Base-by-base conservation (phyloP, 64 coral and sea anemone genomes). In the Trachythela sp. region DNA sequence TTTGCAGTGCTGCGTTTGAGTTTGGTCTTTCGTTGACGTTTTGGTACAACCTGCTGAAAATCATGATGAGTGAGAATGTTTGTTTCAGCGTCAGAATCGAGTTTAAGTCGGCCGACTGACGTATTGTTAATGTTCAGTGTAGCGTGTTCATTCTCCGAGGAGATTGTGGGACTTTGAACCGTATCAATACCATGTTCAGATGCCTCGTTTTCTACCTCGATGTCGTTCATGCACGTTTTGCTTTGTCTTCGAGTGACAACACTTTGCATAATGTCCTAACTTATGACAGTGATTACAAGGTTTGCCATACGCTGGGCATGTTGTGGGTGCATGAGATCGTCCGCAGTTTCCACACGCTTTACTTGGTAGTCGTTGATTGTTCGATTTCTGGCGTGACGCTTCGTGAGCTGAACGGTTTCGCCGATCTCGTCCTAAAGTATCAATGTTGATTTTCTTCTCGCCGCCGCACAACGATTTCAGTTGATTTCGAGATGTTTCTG, bases 401-500 rank as follows among this genome's bases (percentile, higher is more conserved):
- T 71, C 40, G 5, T 70, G 64, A 9, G 7, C 24, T 6, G 8
- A 32, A 22, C 64, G 18, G 64, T 22, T 32, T 70, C 64, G 18
- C 24, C 85, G 30, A 70, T 70, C 64, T 70, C 30, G 64, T 70
- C 64, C 8, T 70, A 70, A 5, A 70, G 64, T 32, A 32, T 87
- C 90, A 40, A 87, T 42, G 71, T 92, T 90, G 0, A 31, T 24
- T 56, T 38, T 22, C 36, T 90, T 90, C 27, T n/a, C n/a, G 9
- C 77, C 77, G 30, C 20, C 24, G 26, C 83, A 34, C 14, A 84
- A 54, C 20, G 32, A 39, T 31, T 84, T 90, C 1, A 90, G 45
- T 83, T 92, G 85, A 24, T 92, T 31, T 92, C 86, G 86, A 37
- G 86, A 92, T 5, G 54, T 41, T 45, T 92, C 85, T 54, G 34